Percentiles rank a stretch among this genome's conserved stretches.
Evolutionary conservation across 92 coral and sea anemone genomes (phyloP).

Genomic region (Umimayanthus chanpuru): DNA sequence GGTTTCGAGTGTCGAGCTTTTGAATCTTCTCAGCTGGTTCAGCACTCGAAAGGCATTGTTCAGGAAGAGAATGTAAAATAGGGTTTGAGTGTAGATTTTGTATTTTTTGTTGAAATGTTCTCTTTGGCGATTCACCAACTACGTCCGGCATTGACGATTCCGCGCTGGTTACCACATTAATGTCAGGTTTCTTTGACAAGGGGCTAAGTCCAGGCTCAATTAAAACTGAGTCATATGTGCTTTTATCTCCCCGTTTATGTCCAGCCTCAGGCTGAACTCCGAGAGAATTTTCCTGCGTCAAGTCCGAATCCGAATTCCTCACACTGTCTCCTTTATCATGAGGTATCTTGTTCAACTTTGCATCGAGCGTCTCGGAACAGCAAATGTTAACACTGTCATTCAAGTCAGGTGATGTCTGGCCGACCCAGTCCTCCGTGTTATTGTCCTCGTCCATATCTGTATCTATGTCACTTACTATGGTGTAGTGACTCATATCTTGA

Average conservation of each 20-base stretch:
- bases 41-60: neutral
- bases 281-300: neutral
- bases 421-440: neutral
- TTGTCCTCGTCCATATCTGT: conserved; percentile 12
- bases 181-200: neutral
- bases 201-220: neutral
- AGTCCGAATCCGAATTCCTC: neutral
- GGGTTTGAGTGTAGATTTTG: neutral
- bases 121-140: conserved; percentile 21
- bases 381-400: neutral
- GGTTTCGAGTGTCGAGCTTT: conserved; percentile 3
- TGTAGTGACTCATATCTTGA: conserved; percentile 42
- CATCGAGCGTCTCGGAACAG: neutral
- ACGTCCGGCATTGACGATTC: conserved; percentile 15
- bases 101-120: neutral
- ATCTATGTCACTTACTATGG: conserved; percentile 29
- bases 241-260: neutral
- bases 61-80: neutral
- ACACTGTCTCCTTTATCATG: neutral
- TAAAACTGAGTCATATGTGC: neutral
- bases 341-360: neutral
- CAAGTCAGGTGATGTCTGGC: neutral
- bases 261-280: neutral
- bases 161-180: neutral
- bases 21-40: conserved; percentile 36